Evolutionary conservation across 92 coral and sea anemone species (phyloP), one percentile per base, ranked within the genome.

Genomic region (Hydrozoanthus gracilis): DNA sequence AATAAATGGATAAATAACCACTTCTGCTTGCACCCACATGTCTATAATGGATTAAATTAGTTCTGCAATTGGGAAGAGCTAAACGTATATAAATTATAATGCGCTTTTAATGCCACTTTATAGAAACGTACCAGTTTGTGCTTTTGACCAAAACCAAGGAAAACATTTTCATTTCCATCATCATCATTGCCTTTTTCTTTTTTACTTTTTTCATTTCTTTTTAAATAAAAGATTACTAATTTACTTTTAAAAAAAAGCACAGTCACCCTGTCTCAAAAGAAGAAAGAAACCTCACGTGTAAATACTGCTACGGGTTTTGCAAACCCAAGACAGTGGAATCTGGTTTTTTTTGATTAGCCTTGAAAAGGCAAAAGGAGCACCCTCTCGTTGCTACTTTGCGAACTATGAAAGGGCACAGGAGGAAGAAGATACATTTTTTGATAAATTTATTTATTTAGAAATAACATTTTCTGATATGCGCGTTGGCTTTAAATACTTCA

Each of bases 71-170:
- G 58, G 58, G 58, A 52, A 52, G 58, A 52, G 58, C 58, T 52
- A 52, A 52, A 52, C 58, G 58, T 52, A 52, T 52, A 52, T 52
- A 52, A 52, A 52, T 52, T 52, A 52, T 52, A 52, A 52, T 52
- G 58, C 58, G 58, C 58, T 0, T 52, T 52, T 52, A 52, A 52
- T 52, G 58, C 58, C 58, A 52, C 0, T 64, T 64, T 10, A 64
- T 64, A 10, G 18, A 64, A 64, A 64, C 0, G 69, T n/a, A 10
- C 69, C 69, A 64, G 69, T n/a, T 64, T 64, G 69, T 64, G 69
- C 69, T 64, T 64, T 64, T 64, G 69, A 64, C 69, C 15, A 64
- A 64, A 64, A 10, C 69, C 58, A 52, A 52, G 58, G 58, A 52
- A 64, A n/a, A n/a, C n/a, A n/a, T n/a, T n/a, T n/a, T n/a, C n/a